These are phyloP conservation scores for Phymorhynchus buccinoides DNA, from an alignment of 1,140 invertebrate genomes.

Conservation along the genomic window DNA sequence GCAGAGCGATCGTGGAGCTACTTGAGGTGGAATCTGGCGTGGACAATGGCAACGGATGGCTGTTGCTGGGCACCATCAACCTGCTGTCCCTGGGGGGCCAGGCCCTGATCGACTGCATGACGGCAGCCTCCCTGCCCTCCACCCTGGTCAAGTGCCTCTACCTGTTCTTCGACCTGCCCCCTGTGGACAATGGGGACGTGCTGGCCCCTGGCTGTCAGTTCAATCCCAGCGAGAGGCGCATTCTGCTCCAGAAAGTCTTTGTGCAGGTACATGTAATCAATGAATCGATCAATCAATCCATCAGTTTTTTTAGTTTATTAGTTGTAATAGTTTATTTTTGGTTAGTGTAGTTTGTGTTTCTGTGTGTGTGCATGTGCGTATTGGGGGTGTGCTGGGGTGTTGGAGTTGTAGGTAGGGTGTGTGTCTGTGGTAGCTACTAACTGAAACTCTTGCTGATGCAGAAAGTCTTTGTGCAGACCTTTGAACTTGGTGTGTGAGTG, in stretches of 20 bases:
- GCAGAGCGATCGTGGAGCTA: constrained; percentile 95
- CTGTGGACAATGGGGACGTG: constrained; percentile 80
- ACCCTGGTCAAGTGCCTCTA: constrained; percentile 99
- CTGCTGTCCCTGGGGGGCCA: constrained; percentile 81
- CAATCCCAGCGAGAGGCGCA: constrained; percentile 89
- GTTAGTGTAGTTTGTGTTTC: not conserved
- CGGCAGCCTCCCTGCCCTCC: constrained; percentile 93
- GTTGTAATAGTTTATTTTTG: no score
- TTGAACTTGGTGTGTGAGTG: no score
- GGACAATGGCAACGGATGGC: constrained; percentile 96
- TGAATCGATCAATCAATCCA: no score
- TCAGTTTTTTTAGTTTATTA: not conserved
- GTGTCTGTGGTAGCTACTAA: no score
- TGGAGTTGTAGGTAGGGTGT: no score
- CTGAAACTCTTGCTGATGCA: no score
- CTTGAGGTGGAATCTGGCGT: constrained; percentile 85
- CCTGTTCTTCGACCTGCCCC: constrained; percentile 96
- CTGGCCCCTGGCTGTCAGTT: constrained; percentile 83
- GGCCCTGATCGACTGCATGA: constrained; percentile 83
- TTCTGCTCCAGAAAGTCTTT: constrained; percentile 96
- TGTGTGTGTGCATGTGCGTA: not conserved
- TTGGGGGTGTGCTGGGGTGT: no score
- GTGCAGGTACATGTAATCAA: constrained; percentile 84
- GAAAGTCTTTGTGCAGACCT: no score
- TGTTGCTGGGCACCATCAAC: constrained; percentile 92